Conservation (phyloP, 2,888 invertebrate species). For the Mycogona germanica region DNA sequence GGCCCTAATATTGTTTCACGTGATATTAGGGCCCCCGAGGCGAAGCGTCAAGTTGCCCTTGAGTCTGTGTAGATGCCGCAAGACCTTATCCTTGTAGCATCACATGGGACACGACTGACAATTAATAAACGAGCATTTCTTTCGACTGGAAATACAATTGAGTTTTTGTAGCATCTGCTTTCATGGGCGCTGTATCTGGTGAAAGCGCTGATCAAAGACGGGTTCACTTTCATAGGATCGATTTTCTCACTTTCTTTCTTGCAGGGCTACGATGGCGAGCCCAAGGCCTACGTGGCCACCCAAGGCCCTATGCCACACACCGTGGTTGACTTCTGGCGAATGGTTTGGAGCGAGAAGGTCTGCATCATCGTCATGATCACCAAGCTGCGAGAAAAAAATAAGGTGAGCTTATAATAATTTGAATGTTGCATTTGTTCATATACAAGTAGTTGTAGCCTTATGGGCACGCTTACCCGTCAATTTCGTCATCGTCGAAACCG, state of each 20-base stretch:
- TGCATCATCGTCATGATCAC: constrained; percentile 78
- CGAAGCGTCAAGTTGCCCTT: no score
- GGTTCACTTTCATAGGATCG: background rate
- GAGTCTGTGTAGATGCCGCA: no score
- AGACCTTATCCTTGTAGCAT: no score
- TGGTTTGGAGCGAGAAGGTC: constrained; percentile 52
- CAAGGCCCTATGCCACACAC: constrained; percentile 87
- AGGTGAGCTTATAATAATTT: constrained; percentile 21
- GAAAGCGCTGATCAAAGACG: background rate
- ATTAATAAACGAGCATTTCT: no score
- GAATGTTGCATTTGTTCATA: background rate
- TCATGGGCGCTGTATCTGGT: no score
- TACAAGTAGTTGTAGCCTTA: background rate
- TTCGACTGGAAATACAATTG: no score
- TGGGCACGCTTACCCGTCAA: no score
- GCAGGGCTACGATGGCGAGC: constrained; percentile 80
- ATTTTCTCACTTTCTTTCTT: constrained; percentile 21
- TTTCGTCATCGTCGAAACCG: no score
- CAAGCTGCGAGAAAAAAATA: constrained; percentile 64
- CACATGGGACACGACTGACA: no score
- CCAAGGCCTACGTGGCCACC: constrained; percentile 77
- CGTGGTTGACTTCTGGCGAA: constrained; percentile 79
- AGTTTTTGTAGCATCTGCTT: no score
- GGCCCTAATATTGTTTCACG: no score
- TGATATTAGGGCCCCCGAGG: no score